Conservation (phyloP, 2,113 vertebrate genomes). For the Chlorocebus sabaeus region DNA sequence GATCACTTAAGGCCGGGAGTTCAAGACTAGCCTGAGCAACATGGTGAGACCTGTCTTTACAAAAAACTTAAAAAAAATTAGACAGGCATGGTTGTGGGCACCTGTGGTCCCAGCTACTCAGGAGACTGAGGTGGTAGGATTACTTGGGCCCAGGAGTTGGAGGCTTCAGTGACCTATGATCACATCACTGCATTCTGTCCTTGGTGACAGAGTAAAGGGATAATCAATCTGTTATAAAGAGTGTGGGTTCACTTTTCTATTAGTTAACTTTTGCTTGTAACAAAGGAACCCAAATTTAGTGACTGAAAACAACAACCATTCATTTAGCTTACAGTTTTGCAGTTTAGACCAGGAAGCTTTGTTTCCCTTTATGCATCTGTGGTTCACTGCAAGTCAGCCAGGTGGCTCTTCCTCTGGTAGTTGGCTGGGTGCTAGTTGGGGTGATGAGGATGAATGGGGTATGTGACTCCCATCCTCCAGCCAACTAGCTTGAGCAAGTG, state of each 20-base stretch:
- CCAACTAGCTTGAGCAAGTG: no score
- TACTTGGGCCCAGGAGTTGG: no score
- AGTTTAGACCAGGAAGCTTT: background rate
- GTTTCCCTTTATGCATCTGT: background rate
- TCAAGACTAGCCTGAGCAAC: no score
- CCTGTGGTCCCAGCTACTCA: no score
- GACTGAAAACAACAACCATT: background rate
- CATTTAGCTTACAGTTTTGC: background rate
- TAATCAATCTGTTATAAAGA: background rate
- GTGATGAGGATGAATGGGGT: background rate
- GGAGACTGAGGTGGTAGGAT: no score
- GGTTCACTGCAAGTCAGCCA: background rate
- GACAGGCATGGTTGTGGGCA: no score
- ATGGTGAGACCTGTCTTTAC: no score
- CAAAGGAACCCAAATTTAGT: background rate
- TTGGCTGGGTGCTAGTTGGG: background rate
- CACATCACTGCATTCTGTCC: no score
- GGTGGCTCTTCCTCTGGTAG: background rate
- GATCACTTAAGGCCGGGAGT: no score
- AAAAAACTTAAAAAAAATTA: no score
- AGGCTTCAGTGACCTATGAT: no score
- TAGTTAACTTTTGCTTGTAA: background rate
- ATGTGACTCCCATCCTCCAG: background rate
- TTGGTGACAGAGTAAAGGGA: background rate
- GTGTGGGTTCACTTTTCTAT: background rate